Evolutionary conservation across 2,888 invertebrate genomes (phyloP).

Genomic region (Ophion obscuratus): DNA sequence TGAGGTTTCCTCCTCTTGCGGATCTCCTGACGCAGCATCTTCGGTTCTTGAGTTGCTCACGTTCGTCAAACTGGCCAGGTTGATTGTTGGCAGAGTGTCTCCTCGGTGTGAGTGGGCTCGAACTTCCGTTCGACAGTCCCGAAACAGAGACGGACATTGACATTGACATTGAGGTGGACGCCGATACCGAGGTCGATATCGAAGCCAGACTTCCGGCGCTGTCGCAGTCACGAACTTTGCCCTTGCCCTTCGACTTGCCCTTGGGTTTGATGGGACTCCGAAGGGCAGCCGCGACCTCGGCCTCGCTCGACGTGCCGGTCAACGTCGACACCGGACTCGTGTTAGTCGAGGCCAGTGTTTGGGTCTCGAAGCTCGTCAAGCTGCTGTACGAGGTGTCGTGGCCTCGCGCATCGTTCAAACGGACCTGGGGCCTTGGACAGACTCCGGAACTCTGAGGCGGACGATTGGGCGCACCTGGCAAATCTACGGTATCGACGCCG

Average conservation of each 20-base stretch:
- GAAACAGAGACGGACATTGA: conserved; percentile 90
- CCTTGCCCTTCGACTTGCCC: conserved; percentile 80
- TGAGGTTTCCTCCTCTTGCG: conserved; percentile 88
- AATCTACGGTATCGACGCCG: conserved; percentile 79
- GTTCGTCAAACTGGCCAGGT: conserved; percentile 88
- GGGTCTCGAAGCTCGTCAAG: conserved; percentile 86
- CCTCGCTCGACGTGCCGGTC: conserved; percentile 90
- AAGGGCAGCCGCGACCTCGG: conserved; percentile 87
- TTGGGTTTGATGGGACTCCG: conserved; percentile 81
- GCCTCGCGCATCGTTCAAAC: conserved; percentile 71
- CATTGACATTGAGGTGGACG: conserved; percentile 85
- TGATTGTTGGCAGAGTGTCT: conserved; percentile 92
- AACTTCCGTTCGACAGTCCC: conserved; percentile 92
- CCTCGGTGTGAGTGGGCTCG: conserved; percentile 90
- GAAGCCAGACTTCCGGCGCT: conserved; percentile 89
- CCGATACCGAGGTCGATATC: conserved; percentile 81
- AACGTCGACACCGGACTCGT: conserved; percentile 96
- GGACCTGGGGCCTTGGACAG: conserved; percentile 70
- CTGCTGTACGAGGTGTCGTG: conserved; percentile 85
- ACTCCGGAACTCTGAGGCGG: conserved; percentile 63
- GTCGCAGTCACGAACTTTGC: conserved; percentile 85
- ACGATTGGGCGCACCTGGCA: conserved; percentile 71
- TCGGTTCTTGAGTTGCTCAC: conserved; percentile 90
- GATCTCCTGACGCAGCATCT: conserved; percentile 91
- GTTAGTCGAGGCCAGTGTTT: conserved; percentile 91